phyloP scores from a whole-genome alignment of 2,113 vertebrate genomes.

The Lophochroa leadbeateri region DNA sequence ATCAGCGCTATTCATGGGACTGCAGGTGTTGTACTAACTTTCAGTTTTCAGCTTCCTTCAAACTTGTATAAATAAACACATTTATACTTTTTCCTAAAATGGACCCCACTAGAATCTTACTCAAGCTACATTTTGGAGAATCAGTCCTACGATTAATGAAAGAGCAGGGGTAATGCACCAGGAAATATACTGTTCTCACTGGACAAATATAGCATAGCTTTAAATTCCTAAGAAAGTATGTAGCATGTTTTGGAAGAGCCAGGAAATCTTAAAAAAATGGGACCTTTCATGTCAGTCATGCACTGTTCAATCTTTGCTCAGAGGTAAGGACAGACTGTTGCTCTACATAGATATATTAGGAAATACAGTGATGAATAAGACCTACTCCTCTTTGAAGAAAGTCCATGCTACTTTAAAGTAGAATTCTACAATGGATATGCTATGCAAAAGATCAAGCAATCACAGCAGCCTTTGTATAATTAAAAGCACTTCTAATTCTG shows the following conservation, averaged over 20 bases:
- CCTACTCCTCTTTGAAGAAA: constrained; percentile 26
- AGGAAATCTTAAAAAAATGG: neutral
- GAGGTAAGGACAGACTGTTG: neutral
- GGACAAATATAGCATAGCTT: neutral
- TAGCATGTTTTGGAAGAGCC: neutral
- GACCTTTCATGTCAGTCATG: neutral
- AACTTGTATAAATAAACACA: neutral
- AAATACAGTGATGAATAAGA: constrained; percentile 1
- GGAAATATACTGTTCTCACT: neutral
- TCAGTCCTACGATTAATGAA: neutral
- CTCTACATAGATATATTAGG: neutral
- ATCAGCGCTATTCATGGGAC: neutral
- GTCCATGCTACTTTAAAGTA: constrained; percentile 32
- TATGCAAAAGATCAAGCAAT: constrained; percentile 13
- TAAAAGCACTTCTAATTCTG: constrained; percentile 51
- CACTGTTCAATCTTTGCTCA: neutral
- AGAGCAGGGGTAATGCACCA: neutral
- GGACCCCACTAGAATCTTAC: neutral
- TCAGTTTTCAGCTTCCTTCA: neutral
- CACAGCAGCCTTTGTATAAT: constrained; percentile 30
- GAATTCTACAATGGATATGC: constrained; percentile 36
- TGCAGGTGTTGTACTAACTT: neutral
- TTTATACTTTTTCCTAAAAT: neutral
- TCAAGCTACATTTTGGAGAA: neutral
- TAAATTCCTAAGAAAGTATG: neutral